Evolutionary conservation across 2,888 invertebrate genomes (phyloP).

Genomic region (Drosophila nr. fundita): DNA sequence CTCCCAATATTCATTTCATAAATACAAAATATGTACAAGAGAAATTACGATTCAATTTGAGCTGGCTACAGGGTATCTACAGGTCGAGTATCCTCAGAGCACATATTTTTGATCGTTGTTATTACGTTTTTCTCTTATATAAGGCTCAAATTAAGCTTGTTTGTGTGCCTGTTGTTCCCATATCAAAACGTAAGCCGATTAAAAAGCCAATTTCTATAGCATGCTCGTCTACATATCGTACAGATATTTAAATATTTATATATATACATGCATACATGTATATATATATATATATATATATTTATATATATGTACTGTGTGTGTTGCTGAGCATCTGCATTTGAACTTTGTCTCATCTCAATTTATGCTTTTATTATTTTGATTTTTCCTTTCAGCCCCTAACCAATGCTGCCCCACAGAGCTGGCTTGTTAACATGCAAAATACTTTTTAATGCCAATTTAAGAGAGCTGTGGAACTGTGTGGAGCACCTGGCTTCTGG

Average conservation of each 20-base stretch:
- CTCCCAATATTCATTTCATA: too few species aligned
- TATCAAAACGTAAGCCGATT: constrained; percentile 74
- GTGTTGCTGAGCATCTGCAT: constrained; percentile 28
- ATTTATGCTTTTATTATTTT: constrained; percentile 61
- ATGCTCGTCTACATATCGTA: constrained; percentile 34
- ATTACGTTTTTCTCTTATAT: constrained; percentile 56
- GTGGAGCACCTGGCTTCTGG: constrained; percentile 21
- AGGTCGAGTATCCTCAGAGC: neutral
- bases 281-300: neutral
- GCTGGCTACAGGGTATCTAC: neutral
- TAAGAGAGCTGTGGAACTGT: constrained; percentile 47
- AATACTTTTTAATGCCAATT: constrained; percentile 73
- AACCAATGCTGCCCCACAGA: neutral
- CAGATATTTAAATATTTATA: constrained; percentile 44
- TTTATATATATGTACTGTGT: constrained; percentile 9
- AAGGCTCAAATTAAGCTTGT: constrained; percentile 71
- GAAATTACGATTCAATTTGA: too few species aligned
- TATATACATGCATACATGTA: constrained; percentile 9
- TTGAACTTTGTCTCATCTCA: constrained; percentile 56
- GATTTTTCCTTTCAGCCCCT: constrained; percentile 11
- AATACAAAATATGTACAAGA: neutral
- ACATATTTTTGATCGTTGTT: constrained; percentile 14
- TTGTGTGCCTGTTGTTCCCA: constrained; percentile 62
- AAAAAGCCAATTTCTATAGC: constrained; percentile 72
- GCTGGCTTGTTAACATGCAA: constrained; percentile 74